These are phyloP conservation scores for Scylla paramamosain DNA, from an alignment of 1,140 invertebrate species.

Conservation along the genomic window DNA sequence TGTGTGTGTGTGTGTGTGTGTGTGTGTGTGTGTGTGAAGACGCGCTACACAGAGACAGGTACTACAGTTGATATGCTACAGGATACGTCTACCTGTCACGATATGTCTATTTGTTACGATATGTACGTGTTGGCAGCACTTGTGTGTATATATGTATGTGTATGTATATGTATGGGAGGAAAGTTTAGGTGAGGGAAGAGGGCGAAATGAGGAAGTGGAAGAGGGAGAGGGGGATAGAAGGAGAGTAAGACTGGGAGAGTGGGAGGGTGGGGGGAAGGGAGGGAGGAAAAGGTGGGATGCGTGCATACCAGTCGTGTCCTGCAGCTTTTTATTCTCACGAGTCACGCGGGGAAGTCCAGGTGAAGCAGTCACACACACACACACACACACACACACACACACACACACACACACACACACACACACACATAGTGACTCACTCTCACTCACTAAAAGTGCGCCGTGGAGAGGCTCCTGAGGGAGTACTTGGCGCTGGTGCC, in stretches of 20 bases:
- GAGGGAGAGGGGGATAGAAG: too few relatives aligned
- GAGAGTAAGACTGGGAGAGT: not conserved
- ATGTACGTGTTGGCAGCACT: too few relatives aligned
- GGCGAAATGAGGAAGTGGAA: too few relatives aligned
- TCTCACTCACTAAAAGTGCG: conserved; percentile 55
- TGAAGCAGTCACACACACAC: not conserved
- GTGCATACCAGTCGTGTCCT: not conserved
- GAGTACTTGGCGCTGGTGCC: conserved; percentile 71
- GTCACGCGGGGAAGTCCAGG: not conserved
- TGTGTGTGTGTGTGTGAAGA: not conserved
- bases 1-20: conserved; percentile 12
- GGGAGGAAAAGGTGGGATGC: not conserved
- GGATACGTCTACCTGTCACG: too few relatives aligned
- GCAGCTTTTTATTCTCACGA: not conserved
- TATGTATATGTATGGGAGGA: not conserved
- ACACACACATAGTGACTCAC: not conserved
- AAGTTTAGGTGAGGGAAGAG: too few relatives aligned
- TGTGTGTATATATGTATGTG: not conserved
- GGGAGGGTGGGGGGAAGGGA: not conserved
- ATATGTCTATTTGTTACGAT: too few relatives aligned
- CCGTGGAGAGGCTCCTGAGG: conserved; percentile 66
- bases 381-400: not conserved
- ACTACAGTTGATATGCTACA: too few relatives aligned
- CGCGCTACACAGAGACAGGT: too few relatives aligned
- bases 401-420: not conserved